phyloP scores from a whole-genome alignment of 2,113 vertebrate genomes.

The Gallinago jamesoni region DNA sequence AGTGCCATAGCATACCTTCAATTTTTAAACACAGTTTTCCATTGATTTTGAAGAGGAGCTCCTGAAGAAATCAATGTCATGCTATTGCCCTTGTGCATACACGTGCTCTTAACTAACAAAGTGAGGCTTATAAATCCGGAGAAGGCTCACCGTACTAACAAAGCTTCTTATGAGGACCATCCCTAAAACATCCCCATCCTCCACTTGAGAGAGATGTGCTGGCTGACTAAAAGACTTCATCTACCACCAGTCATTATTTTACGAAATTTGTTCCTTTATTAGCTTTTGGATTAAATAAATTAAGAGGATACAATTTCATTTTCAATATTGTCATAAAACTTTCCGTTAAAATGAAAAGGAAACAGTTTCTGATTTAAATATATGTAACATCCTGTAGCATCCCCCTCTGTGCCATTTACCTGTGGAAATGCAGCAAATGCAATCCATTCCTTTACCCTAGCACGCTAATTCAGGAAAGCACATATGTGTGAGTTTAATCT shows the following conservation, averaged over 20 bases:
- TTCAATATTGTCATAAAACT: constrained; percentile 16
- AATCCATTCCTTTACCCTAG: background rate
- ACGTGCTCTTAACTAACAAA: constrained; percentile 2
- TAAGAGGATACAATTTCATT: constrained; percentile 29
- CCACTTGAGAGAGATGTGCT: background rate
- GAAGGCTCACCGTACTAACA: background rate
- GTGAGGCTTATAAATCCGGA: background rate
- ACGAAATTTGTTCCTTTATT: constrained; percentile 42
- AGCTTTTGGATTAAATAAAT: constrained; percentile 48
- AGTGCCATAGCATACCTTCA: background rate
- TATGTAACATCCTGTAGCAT: constrained; percentile 7
- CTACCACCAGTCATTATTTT: background rate
- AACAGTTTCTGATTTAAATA: constrained; percentile 37
- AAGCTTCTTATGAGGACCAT: background rate
- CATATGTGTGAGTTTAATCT: background rate
- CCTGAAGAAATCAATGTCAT: constrained; percentile 50
- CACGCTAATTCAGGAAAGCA: background rate
- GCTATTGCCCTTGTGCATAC: constrained; percentile 29
- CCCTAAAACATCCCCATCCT: background rate
- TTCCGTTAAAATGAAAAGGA: constrained; percentile 27
- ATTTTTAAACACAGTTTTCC: constrained; percentile 44
- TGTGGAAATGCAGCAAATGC: background rate
- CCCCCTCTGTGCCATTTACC: background rate
- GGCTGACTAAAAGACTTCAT: background rate
- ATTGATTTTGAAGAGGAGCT: constrained; percentile 32